Evolutionary conservation across 2,113 vertebrate genomes (phyloP), one percentile per base, ranked within the genome.

Genomic region (Chaetorhynchus papuensis): DNA sequence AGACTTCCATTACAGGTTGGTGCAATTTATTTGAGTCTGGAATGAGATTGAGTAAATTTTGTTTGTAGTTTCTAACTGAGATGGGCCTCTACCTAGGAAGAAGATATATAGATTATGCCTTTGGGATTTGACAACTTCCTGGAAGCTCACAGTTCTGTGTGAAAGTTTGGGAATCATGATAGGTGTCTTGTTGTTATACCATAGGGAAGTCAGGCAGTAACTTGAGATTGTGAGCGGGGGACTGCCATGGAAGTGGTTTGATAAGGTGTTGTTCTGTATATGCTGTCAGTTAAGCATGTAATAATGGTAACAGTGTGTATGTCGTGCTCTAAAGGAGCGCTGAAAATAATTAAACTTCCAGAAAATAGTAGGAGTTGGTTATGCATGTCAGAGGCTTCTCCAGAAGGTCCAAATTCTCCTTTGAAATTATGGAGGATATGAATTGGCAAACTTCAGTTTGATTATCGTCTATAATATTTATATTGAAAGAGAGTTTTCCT

Each of bases 31-130:
- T 74, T 66, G 37, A 78, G 24, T 16, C 30, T 78, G 28, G 41
- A 65, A 49, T 70, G 59, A 69, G 18, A 26, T 7, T 23, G 35
- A 65, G 35, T 76, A 31, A 26, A 42, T 66, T 66, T 85, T 65
- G 7, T 17, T 76, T 57, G 13, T 76, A 53, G 20, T 66, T 75
- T 57, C 31, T 66, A 45, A 35, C 37, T 68, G 44, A 15, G 26
- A 16, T 61, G 31, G 24, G 9, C 52, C 21, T 42, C 57, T 21
- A 18, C 21, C 4, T 57, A 5, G 47, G 31, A 49, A 21, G 18
- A 68, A 17, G 39, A 45, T 3, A 0, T 21, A 13, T 0, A 23
- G n/a, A 16, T 42, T 19, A 26, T 12, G 2, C 4, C 8, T 50
- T 7, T 47, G n/a, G 53, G 26, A 39, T 90, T 63, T 70, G 33